A percentile compares a stretch with the other conserved stretches of the same genome.
These are phyloP conservation scores for Luffia ferchaultella DNA, from an alignment of 2,888 invertebrate species.

Conservation along the genomic window DNA sequence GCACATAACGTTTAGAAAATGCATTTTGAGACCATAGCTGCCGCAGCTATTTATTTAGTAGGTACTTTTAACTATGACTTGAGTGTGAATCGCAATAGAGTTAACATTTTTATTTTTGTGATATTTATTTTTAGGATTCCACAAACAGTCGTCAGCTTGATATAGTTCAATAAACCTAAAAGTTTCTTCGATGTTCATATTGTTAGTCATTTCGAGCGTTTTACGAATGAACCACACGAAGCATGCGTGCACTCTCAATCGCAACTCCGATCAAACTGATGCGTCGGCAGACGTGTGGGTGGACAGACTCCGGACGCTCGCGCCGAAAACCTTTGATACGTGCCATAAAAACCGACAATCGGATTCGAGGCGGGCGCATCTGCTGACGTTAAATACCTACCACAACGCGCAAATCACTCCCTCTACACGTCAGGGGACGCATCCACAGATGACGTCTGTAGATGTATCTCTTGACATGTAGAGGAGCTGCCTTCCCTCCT, in stretches of 20 bases:
- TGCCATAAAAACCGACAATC: background rate
- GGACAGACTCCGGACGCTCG: background rate
- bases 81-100: background rate
- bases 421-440: background rate
- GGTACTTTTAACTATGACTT: constrained; percentile 4
- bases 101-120: too few relatives aligned
- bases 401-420: background rate
- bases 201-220: background rate
- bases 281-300: background rate
- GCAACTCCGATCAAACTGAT: background rate
- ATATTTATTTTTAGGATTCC: too few relatives aligned
- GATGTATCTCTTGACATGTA: background rate
- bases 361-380: background rate
- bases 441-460: background rate
- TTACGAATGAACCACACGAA: background rate
- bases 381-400: background rate
- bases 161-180: background rate
- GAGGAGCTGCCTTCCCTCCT: too few relatives aligned
- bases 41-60: constrained; percentile 4
- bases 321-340: background rate
- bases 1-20: too few relatives aligned
- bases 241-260: background rate
- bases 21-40: constrained; percentile 5
- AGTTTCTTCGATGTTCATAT: background rate
- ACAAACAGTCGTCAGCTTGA: background rate